Base-by-base conservation (phyloP, 1,140 invertebrate species). In the Agrypnia vestita region DNA sequence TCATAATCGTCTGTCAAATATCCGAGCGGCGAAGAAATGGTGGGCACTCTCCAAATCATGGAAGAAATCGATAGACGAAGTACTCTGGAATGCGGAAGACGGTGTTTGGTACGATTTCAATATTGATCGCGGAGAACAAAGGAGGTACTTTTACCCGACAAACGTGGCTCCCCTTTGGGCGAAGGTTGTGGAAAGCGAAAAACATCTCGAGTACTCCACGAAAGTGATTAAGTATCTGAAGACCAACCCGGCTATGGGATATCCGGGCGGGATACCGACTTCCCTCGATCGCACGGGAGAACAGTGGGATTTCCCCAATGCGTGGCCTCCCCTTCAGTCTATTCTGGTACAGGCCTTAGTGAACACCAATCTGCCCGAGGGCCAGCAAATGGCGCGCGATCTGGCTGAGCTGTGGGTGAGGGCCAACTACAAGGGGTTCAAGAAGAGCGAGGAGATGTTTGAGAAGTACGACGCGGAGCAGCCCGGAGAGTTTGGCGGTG, bases 281-380 rank as follows among this genome's bases (percentile, higher is more conserved):
- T 95, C 95, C 0, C 83, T 95, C 15, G 85, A 91, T 49, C 84
- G 91, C 0, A 93, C 93, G 9, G 93, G 93, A 6, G 93, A 97
- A 86, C 96, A 97, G 87, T 98, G 96, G 96, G 96, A 98, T 85
- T 95, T 92, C 83, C 96, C 96, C 0, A 97, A 97, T 85, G 95
- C 94, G 0, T 97, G 96, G 96, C 92, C 95, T 59, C 96, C 96
- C 13, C 88, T 95, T 7, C 95, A 97, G 84, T 93, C 95, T 79
- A 92, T 96, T 21, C 86, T 94, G 12, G 93, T 97, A 11, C 91
- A 93, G 83, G 93, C 93, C 7, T 87, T 97, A 21, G 91, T 93
- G 43, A 89, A 90, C 25, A 92, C 92, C 13, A 90, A 90, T 0
- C 88, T 93, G 74, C 84, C 88, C 1, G 92, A 92, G 85, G 94